phyloP scores from a whole-genome alignment of 2,888 invertebrate genomes.

The Dione juno region DNA sequence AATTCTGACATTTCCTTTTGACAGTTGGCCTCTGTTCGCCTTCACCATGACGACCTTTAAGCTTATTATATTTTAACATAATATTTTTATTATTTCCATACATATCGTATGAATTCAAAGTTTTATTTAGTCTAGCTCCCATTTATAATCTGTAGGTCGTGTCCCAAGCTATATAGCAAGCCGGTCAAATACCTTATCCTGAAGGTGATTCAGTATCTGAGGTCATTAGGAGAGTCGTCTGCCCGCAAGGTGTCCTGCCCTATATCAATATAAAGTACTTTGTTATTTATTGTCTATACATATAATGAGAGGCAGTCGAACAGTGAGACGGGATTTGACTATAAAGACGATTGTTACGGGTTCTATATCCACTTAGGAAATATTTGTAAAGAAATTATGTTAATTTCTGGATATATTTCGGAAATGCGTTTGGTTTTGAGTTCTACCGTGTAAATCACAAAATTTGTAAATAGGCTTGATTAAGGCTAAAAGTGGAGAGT shows the following conservation, averaged over 20 bases:
- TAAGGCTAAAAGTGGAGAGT: too few species aligned
- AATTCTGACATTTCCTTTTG: too few species aligned
- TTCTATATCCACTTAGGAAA: not conserved
- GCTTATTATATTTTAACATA: not conserved
- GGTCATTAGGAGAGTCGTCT: conserved; percentile 36
- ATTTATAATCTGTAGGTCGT: not conserved
- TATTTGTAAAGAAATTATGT: not conserved
- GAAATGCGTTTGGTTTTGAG: too few species aligned
- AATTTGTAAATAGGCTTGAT: too few species aligned
- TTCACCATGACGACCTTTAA: not conserved
- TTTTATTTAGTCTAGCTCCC: not conserved
- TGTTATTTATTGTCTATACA: not conserved
- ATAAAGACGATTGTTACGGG: not conserved
- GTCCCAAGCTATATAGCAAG: conserved; percentile 13
- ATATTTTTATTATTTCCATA: not conserved
- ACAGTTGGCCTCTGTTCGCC: too few species aligned
- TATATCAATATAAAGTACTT: conserved; percentile 6
- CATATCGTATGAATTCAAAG: not conserved
- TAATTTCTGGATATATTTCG: not conserved
- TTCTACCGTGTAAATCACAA: too few species aligned
- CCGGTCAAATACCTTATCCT: conserved; percentile 34
- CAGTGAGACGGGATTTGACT: not conserved
- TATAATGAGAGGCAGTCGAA: not conserved
- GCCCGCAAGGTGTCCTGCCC: conserved; percentile 38
- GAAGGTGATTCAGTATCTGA: conserved; percentile 35